Conservation (phyloP, 2,797 vertebrate genomes). For the Clamator glandarius region DNA sequence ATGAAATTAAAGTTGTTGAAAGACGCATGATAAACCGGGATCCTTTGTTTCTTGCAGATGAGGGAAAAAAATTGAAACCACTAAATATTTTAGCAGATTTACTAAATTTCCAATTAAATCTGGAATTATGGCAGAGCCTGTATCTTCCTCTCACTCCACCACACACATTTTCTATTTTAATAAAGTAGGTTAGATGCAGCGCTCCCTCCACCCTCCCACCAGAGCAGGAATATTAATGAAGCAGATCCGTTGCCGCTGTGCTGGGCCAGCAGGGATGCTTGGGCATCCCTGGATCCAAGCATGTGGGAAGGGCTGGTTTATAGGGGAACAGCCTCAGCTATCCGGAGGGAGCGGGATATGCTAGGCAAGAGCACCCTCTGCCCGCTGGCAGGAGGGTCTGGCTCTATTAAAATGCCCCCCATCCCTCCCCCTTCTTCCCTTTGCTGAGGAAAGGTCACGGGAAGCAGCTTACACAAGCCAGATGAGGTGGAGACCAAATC, state of each 20-base stretch:
- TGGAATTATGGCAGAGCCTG: constrained; percentile 66
- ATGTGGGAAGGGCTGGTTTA: background rate
- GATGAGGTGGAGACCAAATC: constrained; percentile 61
- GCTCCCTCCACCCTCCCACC: constrained; percentile 28
- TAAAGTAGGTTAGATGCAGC: constrained; percentile 55
- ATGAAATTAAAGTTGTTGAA: constrained; percentile 89
- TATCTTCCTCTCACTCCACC: constrained; percentile 23
- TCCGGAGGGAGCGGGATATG: constrained; percentile 66
- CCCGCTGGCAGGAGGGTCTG: constrained; percentile 76
- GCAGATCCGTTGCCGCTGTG: background rate
- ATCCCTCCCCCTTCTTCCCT: constrained; percentile 53
- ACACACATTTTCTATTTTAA: constrained; percentile 56
- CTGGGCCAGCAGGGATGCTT: background rate
- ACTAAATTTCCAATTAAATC: constrained; percentile 86
- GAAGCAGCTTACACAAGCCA: constrained; percentile 60
- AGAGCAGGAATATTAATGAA: constrained; percentile 47
- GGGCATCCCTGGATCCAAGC: constrained; percentile 11
- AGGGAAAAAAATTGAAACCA: constrained; percentile 79
- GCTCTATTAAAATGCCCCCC: constrained; percentile 47
- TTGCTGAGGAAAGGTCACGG: constrained; percentile 59
- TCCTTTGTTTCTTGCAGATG: constrained; percentile 79
- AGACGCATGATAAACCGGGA: constrained; percentile 80
- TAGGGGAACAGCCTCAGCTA: background rate
- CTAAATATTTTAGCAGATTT: constrained; percentile 86
- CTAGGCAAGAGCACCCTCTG: constrained; percentile 79